These are phyloP conservation scores for Rhyacophila brunnea DNA, from an alignment of 1,140 invertebrate species.

Conservation along the genomic window DNA sequence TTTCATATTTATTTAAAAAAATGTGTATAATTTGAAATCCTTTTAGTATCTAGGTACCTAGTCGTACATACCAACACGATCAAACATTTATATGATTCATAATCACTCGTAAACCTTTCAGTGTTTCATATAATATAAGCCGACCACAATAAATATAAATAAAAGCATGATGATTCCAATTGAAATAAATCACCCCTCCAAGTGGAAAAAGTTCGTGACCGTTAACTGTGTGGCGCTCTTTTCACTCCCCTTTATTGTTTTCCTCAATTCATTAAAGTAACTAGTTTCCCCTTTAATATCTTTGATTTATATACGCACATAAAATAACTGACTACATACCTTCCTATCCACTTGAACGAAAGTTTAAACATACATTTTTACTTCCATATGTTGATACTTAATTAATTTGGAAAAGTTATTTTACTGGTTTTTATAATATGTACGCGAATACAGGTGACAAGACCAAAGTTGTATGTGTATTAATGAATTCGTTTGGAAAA, in stretches of 20 bases:
- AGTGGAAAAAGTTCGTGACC: neutral
- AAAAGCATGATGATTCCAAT: neutral
- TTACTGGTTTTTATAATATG: too few species aligned
- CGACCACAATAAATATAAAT: conserved; percentile 1
- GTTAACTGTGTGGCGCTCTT: neutral
- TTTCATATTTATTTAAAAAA: too few species aligned
- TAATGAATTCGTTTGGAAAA: too few species aligned
- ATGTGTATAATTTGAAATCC: too few species aligned
- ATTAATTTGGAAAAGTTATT: too few species aligned
- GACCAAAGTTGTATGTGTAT: too few species aligned
- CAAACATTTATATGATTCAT: neutral
- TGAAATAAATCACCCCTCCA: conserved; percentile 4
- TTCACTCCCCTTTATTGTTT: neutral
- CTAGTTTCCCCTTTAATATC: neutral
- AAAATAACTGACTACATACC: neutral
- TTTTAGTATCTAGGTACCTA: too few species aligned
- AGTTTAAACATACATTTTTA: too few species aligned
- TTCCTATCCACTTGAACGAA: neutral
- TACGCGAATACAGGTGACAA: too few species aligned
- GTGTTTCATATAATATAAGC: neutral
- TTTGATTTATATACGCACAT: neutral
- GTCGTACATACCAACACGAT: too few species aligned
- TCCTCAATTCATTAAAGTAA: neutral
- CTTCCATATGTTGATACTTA: too few species aligned
- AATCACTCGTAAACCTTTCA: neutral